Base-by-base conservation (phyloP, 2,888 invertebrate species). In the Scaptomyza cyrtandrae region DNA sequence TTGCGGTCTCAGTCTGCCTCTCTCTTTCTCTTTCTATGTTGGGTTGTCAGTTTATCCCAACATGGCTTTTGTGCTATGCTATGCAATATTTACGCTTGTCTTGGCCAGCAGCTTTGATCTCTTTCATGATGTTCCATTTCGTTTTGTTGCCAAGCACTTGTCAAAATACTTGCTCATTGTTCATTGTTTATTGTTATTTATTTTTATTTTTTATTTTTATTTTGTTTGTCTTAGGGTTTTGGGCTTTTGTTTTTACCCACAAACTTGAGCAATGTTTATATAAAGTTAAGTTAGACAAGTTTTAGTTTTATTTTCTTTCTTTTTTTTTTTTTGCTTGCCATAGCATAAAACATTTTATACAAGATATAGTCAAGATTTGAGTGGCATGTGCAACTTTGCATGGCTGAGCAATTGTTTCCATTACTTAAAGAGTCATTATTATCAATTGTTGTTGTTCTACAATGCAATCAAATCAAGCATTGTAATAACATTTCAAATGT, bases 1-100 rank as follows among this genome's bases (percentile, higher is more conserved):
- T 60, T 88, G 74, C 31, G 77, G 84, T 67, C 37, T 39, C 16
- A 3, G 24, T 24, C 53, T n/a, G 1, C 27, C 55, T 11, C 44
- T 35, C 50, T 10, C 6, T 14, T 57, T 2, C 29, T 43, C 50
- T 27, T 13, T 1, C 13, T 19, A 19, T 33, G 27, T 50, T 10
- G 35, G 50, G 49, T 62, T 79, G 86, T 59, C 83, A 78, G 83
- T 71, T 80, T 83, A 74, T 49, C 62, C 68, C 48, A 77, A 71
- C 82, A 67, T 80, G 81, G 75, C 71, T 78, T 85, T 78, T 78
- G 56, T 69, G 82, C 68, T 80, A 45, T 64, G 63, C 87, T 55
- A 62, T 80, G 78, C 82, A 86, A 89, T 88, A 84, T 83, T 89
- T 81, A 89, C 89, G 88, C 88, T 80, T 88, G 89, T 83, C 89